Evolutionary conservation across 2,888 invertebrate species (phyloP).

Genomic region (Tribolium freemani): DNA sequence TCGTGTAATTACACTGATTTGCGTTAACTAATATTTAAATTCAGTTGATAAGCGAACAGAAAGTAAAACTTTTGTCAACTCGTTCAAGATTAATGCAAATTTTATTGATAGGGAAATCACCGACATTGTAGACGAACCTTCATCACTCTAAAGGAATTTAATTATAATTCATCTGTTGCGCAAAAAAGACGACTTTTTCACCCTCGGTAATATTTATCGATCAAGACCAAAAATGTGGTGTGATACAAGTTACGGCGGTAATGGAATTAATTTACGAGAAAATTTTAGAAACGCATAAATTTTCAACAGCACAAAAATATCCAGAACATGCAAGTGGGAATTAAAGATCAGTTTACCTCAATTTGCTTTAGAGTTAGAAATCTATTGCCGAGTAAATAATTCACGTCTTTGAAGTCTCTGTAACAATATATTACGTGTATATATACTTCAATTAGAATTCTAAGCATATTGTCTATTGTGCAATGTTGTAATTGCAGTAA

Average conservation of each 20-base stretch:
- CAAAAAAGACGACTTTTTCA: background rate
- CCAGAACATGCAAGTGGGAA: too few species aligned
- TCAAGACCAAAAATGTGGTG: background rate
- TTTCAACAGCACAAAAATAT: too few species aligned
- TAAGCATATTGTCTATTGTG: background rate
- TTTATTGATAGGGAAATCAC: constrained; percentile 30
- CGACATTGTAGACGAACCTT: constrained; percentile 4
- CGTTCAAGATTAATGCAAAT: constrained; percentile 34
- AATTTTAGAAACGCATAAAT: constrained; percentile 5
- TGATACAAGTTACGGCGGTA: background rate
- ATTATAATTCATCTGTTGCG: constrained; percentile 27
- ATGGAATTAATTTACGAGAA: constrained; percentile 22
- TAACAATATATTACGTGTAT: background rate
- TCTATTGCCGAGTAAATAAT: background rate
- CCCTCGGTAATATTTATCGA: background rate
- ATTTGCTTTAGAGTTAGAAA: background rate
- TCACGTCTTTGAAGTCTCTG: background rate
- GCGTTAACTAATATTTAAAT: constrained; percentile 24
- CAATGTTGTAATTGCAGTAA: background rate
- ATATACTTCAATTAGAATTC: background rate
- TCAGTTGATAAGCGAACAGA: background rate
- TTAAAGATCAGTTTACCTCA: too few species aligned
- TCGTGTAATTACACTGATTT: constrained; percentile 23
- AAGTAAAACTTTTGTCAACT: constrained; percentile 11
- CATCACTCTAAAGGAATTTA: constrained; percentile 27